A percentile compares a stretch with the other conserved stretches of the same genome.
Conservation (phyloP, 2,797 vertebrate genomes). For the Buceros bicornis region DNA sequence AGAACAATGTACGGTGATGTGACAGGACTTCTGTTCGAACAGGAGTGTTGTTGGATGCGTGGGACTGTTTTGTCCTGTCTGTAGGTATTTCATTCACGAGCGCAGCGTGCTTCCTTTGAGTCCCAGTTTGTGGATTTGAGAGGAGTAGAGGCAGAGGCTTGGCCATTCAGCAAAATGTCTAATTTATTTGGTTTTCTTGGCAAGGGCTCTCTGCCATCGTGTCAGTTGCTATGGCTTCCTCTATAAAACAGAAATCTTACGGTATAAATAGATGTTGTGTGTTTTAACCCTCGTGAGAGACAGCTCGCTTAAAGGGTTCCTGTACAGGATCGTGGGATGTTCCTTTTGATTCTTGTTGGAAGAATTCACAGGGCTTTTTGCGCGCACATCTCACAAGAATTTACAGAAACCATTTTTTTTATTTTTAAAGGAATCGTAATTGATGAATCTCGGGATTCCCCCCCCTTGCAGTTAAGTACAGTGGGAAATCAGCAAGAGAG, state of each 20-base stretch:
- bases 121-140: not conserved
- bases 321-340: not conserved
- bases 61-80: not conserved
- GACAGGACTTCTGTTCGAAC: conserved; percentile 3
- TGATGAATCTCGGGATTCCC: not conserved
- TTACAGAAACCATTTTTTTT: not conserved
- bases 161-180: conserved; percentile 25
- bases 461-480: not conserved
- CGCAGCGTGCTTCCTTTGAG: not conserved
- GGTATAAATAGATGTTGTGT: not conserved
- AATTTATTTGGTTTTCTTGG: conserved; percentile 8
- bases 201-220: conserved; percentile 11
- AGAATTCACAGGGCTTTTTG: not conserved
- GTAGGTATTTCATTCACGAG: conserved; percentile 54
- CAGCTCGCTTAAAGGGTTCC: not conserved
- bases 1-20: not conserved
- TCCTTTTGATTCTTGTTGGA: not conserved
- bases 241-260: not conserved
- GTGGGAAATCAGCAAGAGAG: not conserved
- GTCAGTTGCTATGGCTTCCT: conserved; percentile 60
- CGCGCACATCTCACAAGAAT: not conserved
- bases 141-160: conserved; percentile 11
- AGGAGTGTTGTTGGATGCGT: not conserved
- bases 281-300: not conserved
- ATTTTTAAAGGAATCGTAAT: not conserved